Evolutionary conservation across 2,888 invertebrate species (phyloP).

Genomic region (Chirona hameri): DNA sequence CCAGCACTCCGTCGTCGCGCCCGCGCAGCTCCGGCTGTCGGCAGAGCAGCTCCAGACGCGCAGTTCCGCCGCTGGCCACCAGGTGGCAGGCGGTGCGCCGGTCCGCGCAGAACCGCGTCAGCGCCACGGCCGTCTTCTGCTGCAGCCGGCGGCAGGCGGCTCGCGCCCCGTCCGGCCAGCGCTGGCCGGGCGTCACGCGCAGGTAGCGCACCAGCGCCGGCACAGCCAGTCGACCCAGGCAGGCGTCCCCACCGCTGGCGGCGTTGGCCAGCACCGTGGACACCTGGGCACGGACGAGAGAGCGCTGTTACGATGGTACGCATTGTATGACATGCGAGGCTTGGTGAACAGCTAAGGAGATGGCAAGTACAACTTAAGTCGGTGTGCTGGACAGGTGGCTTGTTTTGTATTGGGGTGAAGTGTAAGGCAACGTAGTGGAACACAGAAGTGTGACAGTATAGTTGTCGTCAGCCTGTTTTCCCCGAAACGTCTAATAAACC

Average conservation of each 20-base stretch:
- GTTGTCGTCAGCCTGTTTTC: too few species aligned
- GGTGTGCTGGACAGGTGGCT: too few species aligned
- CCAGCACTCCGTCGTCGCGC: not conserved
- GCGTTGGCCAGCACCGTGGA: conserved; percentile 82
- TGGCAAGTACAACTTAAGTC: too few species aligned
- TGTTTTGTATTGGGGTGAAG: too few species aligned
- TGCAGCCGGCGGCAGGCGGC: conserved; percentile 7
- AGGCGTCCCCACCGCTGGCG: conserved; percentile 66
- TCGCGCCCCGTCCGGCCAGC: not conserved
- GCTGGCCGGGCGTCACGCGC: not conserved
- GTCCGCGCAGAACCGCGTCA: not conserved
- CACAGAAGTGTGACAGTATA: too few species aligned
- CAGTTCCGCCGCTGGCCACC: not conserved
- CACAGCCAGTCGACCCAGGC: not conserved
- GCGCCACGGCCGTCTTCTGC: conserved; percentile 9
- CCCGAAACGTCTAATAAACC: too few species aligned
- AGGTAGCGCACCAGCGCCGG: conserved; percentile 9
- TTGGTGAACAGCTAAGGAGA: too few species aligned
- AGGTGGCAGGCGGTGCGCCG: conserved; percentile 25
- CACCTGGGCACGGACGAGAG: conserved; percentile 48
- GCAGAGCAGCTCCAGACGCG: conserved; percentile 13
- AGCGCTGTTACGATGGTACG: too few species aligned
- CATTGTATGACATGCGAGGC: too few species aligned
- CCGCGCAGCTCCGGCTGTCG: not conserved
- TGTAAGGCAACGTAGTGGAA: too few species aligned